A percentile compares a stretch with the other conserved stretches of the same genome.
These are phyloP conservation scores for Chelon auratus DNA, from an alignment of 2,797 vertebrate species.

Conservation along the genomic window DNA sequence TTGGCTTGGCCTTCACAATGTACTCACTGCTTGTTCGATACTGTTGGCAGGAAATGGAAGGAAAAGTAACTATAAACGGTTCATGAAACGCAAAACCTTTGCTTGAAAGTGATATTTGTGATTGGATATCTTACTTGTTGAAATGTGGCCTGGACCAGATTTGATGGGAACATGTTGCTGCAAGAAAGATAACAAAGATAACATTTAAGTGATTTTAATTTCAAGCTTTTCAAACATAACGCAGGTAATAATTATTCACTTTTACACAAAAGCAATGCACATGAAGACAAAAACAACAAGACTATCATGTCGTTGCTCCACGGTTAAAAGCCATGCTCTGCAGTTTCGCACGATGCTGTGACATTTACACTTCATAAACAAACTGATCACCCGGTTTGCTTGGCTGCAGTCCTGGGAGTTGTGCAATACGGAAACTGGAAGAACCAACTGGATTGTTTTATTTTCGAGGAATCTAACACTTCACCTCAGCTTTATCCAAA, in stretches of 20 bases:
- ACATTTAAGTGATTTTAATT: background rate
- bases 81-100: background rate
- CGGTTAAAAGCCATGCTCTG: background rate
- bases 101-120: background rate
- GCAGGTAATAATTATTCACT: background rate
- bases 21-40: slow-evolving; percentile 93
- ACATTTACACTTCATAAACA: background rate
- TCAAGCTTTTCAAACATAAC: background rate
- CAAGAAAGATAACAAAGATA: slow-evolving; percentile 49
- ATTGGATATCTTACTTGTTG: slow-evolving; percentile 89
- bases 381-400: slow-evolving; percentile 1
- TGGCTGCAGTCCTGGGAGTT: slow-evolving; percentile 7
- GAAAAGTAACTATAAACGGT: background rate
- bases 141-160: slow-evolving; percentile 97
- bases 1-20: slow-evolving; percentile 84
- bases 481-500: background rate
- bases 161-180: slow-evolving; percentile 98
- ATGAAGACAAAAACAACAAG: background rate
- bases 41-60: slow-evolving; percentile 77
- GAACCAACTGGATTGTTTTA: background rate
- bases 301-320: background rate
- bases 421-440: slow-evolving; percentile 8
- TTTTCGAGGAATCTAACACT: background rate
- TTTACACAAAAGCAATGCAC: background rate
- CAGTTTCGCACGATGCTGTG: background rate